A percentile compares a stretch with the other conserved stretches of the same genome.
Evolutionary conservation across 2,797 vertebrate species (phyloP).

Genomic region (Leptoclinus maculatus): DNA sequence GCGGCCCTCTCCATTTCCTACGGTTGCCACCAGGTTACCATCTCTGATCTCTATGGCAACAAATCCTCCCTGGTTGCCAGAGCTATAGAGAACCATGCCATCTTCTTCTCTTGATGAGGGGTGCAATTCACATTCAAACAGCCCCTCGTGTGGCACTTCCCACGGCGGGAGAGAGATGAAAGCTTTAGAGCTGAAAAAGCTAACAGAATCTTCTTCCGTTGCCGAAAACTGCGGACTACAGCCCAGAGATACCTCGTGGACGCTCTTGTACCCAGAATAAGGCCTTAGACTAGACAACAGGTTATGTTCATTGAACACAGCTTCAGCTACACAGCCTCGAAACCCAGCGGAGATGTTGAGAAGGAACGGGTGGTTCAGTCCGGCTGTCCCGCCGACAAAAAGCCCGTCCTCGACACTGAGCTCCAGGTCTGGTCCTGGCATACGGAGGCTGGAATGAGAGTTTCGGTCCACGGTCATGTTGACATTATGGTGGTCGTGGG

Average conservation of each 20-base stretch:
- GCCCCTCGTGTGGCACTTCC: conserved; percentile 78
- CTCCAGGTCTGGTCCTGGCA: conserved; percentile 82
- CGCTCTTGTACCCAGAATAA: conserved; percentile 86
- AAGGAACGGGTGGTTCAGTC: conserved; percentile 81
- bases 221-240: conserved; percentile 92
- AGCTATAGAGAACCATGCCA: conserved; percentile 88
- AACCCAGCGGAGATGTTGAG: conserved; percentile 74
- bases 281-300: conserved; percentile 86
- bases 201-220: conserved; percentile 86
- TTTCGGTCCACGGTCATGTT: conserved; percentile 85
- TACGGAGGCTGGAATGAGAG: conserved; percentile 70
- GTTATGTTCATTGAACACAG: conserved; percentile 88
- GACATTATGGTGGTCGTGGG: conserved; percentile 79
- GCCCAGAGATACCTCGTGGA: conserved; percentile 89
- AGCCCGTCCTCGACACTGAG: conserved; percentile 86
- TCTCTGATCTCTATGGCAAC: conserved; percentile 88
- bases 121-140: conserved; percentile 86
- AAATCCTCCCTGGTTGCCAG: conserved; percentile 84
- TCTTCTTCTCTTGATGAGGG: conserved; percentile 75
- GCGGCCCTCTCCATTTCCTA: conserved; percentile 76
- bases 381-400: conserved; percentile 83
- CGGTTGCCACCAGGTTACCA: conserved; percentile 82
- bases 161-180: conserved; percentile 87
- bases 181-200: conserved; percentile 92
- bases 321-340: conserved; percentile 88